Evolutionary conservation across 2,888 invertebrate genomes (phyloP).

Genomic region (Myopa tessellatipennis): DNA sequence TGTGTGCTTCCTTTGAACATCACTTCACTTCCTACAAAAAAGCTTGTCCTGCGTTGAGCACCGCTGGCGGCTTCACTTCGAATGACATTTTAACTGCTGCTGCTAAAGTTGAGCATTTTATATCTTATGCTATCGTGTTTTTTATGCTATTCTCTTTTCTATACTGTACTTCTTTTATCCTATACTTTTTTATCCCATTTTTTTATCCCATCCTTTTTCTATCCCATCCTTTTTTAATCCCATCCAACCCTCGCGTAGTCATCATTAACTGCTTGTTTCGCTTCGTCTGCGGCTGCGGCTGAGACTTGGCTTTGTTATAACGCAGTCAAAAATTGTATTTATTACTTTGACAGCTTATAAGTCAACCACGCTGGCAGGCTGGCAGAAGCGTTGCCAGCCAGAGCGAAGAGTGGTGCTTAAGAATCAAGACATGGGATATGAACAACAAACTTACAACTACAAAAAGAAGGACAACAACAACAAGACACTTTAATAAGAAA

Average conservation of each 20-base stretch:
- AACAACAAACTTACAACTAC: not conserved
- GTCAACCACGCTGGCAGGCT: not conserved
- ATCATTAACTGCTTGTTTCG: not conserved
- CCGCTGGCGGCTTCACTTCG: not conserved
- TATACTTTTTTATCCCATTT: not conserved
- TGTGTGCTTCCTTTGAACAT: not conserved
- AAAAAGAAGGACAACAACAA: not conserved
- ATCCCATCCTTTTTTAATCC: not conserved
- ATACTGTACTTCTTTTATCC: not conserved
- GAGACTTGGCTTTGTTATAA: slow-evolving; percentile 9
- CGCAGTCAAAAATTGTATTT: slow-evolving; percentile 50
- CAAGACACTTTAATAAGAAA: not conserved
- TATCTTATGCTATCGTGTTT: slow-evolving; percentile 38
- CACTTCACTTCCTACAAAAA: not conserved
- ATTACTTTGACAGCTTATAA: slow-evolving; percentile 52
- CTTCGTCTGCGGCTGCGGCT: not conserved
- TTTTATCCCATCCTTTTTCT: slow-evolving; percentile 8
- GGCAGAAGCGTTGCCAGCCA: not conserved
- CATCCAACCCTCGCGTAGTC: not conserved
- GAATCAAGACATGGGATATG: no score
- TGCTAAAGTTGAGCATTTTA: slow-evolving; percentile 54
- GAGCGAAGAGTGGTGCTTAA: not conserved
- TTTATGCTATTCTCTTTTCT: not conserved
- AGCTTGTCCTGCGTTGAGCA: not conserved
- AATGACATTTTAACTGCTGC: slow-evolving; percentile 2